Conservation (phyloP, 1,140 invertebrate species). For the Orchestia grillus region DNA sequence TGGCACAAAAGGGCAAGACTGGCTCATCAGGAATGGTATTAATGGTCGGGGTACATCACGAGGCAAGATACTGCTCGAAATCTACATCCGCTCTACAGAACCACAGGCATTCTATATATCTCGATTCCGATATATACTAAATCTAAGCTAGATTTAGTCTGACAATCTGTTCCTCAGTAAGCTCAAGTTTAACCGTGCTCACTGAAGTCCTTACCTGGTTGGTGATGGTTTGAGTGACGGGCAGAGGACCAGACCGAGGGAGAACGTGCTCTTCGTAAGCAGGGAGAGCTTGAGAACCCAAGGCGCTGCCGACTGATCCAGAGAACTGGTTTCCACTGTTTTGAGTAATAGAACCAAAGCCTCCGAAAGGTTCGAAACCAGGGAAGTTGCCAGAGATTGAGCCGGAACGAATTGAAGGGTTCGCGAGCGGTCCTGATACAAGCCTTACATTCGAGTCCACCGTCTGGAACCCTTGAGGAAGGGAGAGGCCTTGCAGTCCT, state of each 20-base stretch:
- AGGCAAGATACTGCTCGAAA: too few relatives aligned
- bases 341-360: neutral
- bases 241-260: neutral
- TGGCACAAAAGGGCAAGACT: too few relatives aligned
- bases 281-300: neutral
- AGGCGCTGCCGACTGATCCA: neutral
- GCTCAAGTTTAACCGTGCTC: too few relatives aligned
- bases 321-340: neutral
- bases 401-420: neutral
- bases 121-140: too few relatives aligned
- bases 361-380: neutral
- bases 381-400: neutral
- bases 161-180: too few relatives aligned
- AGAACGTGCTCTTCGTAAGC: conserved; percentile 20
- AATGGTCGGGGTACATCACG: too few relatives aligned
- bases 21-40: too few relatives aligned
- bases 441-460: neutral
- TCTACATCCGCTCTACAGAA: too few relatives aligned
- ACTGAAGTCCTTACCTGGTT: neutral
- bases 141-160: too few relatives aligned
- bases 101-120: too few relatives aligned
- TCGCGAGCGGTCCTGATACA: neutral
- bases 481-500: neutral
- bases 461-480: neutral
- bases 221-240: neutral